Evolutionary conservation across 2,888 invertebrate genomes (phyloP).

Genomic region (Watsonalla cultraria): DNA sequence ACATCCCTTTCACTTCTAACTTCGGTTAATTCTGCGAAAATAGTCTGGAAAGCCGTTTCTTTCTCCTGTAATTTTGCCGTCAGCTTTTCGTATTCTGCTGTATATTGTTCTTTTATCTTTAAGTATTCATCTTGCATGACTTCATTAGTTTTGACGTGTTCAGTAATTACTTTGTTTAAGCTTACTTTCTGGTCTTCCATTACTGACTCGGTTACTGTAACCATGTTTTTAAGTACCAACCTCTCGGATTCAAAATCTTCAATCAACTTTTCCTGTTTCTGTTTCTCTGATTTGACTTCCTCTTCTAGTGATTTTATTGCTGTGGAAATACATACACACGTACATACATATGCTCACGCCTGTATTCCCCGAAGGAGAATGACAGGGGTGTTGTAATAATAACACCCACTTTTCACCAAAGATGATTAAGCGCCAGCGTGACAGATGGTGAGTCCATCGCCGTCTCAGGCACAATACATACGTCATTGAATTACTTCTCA

Average conservation of each 20-base stretch:
- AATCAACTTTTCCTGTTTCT: conserved; percentile 43
- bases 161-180: conserved; percentile 36
- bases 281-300: conserved; percentile 37
- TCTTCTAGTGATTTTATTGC: conserved; percentile 45
- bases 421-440: no score
- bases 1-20: conserved; percentile 22
- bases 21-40: conserved; percentile 23
- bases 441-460: no score
- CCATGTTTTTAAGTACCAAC: conserved; percentile 52
- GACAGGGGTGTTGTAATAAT: no score
- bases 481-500: no score
- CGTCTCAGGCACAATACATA: no score
- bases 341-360: no score
- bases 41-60: conserved; percentile 23
- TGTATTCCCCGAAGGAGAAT: no score
- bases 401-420: no score
- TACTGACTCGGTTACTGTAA: conserved; percentile 53
- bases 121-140: conserved; percentile 31
- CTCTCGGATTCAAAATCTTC: conserved; percentile 54
- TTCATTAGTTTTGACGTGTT: conserved; percentile 35
- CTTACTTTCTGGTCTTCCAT: conserved; percentile 53
- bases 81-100: conserved; percentile 20
- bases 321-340: conserved; percentile 18
- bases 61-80: conserved; percentile 28
- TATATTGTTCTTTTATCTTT: conserved; percentile 19